Evolutionary conservation across 2,113 vertebrate genomes (phyloP), one percentile per base, ranked within the genome.

Genomic region (Oplegnathus fasciatus): DNA sequence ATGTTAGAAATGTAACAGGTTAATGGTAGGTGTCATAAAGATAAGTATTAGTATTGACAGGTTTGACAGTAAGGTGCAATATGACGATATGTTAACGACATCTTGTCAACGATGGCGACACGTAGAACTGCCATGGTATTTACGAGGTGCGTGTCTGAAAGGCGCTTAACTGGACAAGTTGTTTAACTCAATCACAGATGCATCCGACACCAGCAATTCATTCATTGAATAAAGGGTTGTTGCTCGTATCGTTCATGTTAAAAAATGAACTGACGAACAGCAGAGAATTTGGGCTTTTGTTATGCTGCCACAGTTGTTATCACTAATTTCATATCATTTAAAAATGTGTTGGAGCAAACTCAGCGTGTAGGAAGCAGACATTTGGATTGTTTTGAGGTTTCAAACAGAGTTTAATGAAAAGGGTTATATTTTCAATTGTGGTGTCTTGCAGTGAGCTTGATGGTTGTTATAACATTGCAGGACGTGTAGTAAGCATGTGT

Each of bases 401-500:
- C 17, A 67, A 58, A 34, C 34, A 22, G 26, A 30, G 17, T 66
- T 42, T 48, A 11, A 67, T 42, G 28, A 2, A 22, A 22, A 20
- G 9, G 42, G 26, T 15, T 60, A 9, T 42, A 34, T 78, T 26
- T 75, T 6, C 4, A 40, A 32, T 50, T 17, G 4, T 67, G 32
- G 15, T 11, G 22, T 52, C 67, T 22, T 1, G n/a, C 34, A 32
- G 20, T 44, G 13, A 30, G 54, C 79, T 65, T 28, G 0, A 37
- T 50, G 55, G 74, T 60, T 76, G 52, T 42, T 26, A 1, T 22
- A 32, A 20, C 26, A 62, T 17, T 0, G 44, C 17, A 78, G 57
- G 20, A 55, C 26, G 1, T 55, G 81, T 68, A 18, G 28, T 52
- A 17, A 73, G 78, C 84, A 74, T 72, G 67, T 68, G 48, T 84